A percentile compares a stretch with the other conserved stretches of the same genome.
Evolutionary conservation across 2,797 vertebrate species (phyloP).

Genomic region (Tachyglossus aculeatus): DNA sequence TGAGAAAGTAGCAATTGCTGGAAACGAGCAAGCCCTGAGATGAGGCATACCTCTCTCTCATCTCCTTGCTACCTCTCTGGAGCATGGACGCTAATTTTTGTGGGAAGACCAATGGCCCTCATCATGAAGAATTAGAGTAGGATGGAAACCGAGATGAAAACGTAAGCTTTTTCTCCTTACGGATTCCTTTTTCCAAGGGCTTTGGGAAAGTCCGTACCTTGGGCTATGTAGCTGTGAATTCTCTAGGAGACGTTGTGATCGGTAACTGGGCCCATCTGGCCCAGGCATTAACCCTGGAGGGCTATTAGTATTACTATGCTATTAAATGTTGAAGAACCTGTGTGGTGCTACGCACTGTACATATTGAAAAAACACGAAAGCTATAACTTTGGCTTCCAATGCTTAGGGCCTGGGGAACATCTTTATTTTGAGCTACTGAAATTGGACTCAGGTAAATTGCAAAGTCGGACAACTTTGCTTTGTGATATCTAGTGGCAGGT

Average conservation of each 20-base stretch:
- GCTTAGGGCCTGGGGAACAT: not conserved
- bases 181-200: slow-evolving; percentile 13
- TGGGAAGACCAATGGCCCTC: not conserved
- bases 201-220: not conserved
- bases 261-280: slow-evolving; percentile 13
- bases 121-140: not conserved
- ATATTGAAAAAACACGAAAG: not conserved
- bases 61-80: not conserved
- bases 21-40: slow-evolving; percentile 13
- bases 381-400: slow-evolving; percentile 15
- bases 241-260: slow-evolving; percentile 27
- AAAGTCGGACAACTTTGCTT: too few species aligned
- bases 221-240: not conserved
- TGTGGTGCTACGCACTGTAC: not conserved
- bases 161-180: not conserved
- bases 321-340: slow-evolving; percentile 53
- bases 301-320: slow-evolving; percentile 36
- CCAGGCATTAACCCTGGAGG: too few species aligned
- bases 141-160: not conserved
- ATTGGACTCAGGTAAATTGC: not conserved
- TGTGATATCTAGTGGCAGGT: too few species aligned
- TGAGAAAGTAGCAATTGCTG: slow-evolving; percentile 48
- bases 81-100: slow-evolving; percentile 15
- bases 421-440: not conserved
- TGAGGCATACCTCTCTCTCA: not conserved